These are phyloP conservation scores for Bicyclus anynana DNA, from an alignment of 1,140 invertebrate genomes.

Conservation along the genomic window DNA sequence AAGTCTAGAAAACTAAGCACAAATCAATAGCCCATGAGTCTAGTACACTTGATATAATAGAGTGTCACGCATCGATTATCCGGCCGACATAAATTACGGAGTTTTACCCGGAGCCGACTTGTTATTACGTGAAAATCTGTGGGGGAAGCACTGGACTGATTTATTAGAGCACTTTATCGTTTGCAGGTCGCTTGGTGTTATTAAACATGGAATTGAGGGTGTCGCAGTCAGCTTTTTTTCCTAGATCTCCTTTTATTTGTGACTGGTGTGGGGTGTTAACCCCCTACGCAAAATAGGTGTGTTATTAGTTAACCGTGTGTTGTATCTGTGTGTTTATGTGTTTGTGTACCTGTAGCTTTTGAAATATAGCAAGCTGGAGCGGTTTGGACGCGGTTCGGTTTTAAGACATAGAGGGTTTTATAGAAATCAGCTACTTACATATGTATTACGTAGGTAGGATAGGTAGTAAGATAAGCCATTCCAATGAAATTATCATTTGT, in stretches of 20 bases:
- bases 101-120: conserved; percentile 29
- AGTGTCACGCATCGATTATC: conserved; percentile 30
- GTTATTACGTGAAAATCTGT: conserved; percentile 48
- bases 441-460: no score
- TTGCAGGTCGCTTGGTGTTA: conserved; percentile 30
- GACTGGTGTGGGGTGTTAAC: background rate
- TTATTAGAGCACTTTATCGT: conserved; percentile 42
- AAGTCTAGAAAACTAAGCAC: background rate
- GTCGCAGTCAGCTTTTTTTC: background rate
- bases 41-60: conserved; percentile 8
- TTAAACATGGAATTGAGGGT: conserved; percentile 10
- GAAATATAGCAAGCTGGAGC: no score
- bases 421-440: no score
- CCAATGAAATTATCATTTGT: no score
- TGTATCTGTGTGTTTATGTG: no score
- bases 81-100: conserved; percentile 32
- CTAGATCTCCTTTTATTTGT: no score
- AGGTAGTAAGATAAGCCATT: no score
- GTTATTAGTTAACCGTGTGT: no score
- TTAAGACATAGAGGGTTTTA: no score
- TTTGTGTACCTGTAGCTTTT: no score
- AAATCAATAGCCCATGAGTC: conserved; percentile 7
- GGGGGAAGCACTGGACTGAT: conserved; percentile 34
- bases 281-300: no score
- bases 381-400: no score